phyloP scores from a whole-genome alignment of 2,888 invertebrate genomes.

The Acleris holmiana region DNA sequence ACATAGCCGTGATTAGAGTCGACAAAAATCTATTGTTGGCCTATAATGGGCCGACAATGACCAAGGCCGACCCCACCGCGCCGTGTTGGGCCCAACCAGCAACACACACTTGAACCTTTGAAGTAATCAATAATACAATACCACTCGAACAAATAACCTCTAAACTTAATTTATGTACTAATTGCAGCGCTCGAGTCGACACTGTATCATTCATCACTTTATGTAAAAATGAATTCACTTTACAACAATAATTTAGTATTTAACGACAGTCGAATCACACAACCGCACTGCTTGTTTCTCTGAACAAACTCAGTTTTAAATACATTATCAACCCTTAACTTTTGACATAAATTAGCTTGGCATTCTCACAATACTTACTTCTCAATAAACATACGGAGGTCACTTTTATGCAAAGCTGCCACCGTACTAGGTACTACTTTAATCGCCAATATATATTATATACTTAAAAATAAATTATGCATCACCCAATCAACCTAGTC shows the following conservation, averaged over 20 bases:
- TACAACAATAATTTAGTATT: conserved; percentile 26
- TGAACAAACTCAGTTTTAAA: conserved; percentile 4
- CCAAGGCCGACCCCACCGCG: conserved; percentile 8
- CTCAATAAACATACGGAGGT: not conserved
- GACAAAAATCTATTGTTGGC: conserved; percentile 16
- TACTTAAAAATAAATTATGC: not conserved
- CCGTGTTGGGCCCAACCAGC: conserved; percentile 15
- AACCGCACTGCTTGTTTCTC: conserved; percentile 26
- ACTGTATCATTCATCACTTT: conserved; percentile 9
- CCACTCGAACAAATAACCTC: conserved; percentile 13
- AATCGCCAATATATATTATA: not conserved
- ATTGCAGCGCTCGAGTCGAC: conserved; percentile 9
- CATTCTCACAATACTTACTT: not conserved
- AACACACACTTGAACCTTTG: conserved; percentile 26
- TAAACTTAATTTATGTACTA: conserved; percentile 7
- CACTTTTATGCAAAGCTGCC: conserved; percentile 9
- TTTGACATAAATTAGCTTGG: not conserved
- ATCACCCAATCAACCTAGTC: conserved; percentile 4
- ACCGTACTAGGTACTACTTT: not conserved
- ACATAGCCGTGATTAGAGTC: conserved; percentile 4
- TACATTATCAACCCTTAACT: conserved; percentile 22
- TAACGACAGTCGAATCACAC: conserved; percentile 31
- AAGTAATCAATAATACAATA: conserved; percentile 23
- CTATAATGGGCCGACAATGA: conserved; percentile 10
- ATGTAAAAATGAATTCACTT: conserved; percentile 13